Evolutionary conservation across 2,797 vertebrate species (phyloP).

Genomic region (Lindbergichthys nudifrons): DNA sequence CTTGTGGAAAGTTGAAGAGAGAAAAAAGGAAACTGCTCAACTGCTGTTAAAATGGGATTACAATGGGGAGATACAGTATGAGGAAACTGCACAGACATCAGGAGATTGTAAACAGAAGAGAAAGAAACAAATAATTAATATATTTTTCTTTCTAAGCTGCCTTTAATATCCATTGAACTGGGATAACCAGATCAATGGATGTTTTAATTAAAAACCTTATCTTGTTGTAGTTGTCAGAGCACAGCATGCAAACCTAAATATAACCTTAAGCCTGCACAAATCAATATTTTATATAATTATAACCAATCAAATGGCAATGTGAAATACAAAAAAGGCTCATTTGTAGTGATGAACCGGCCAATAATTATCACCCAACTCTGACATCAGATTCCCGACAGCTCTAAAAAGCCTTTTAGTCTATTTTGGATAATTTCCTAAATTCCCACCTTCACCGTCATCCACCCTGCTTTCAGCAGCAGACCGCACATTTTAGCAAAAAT

Average conservation of each 20-base stretch:
- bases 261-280: not conserved
- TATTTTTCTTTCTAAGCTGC: not conserved
- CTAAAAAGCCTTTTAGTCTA: too few relatives aligned
- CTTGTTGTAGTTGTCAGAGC: not conserved
- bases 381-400: too few relatives aligned
- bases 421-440: too few relatives aligned
- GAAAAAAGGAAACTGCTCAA: not conserved
- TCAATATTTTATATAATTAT: not conserved
- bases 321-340: not conserved
- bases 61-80: not conserved
- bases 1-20: slow-evolving; percentile 11
- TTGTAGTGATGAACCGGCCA: too few relatives aligned
- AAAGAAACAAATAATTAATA: not conserved
- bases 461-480: too few relatives aligned
- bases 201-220: too few relatives aligned
- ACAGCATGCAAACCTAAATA: not conserved
- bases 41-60: slow-evolving; percentile 3
- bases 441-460: too few relatives aligned
- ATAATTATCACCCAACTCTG: too few relatives aligned
- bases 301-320: not conserved
- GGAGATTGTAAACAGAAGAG: slow-evolving; percentile 5
- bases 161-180: not conserved
- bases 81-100: slow-evolving; percentile 26
- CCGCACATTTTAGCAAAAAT: not conserved
- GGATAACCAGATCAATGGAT: too few relatives aligned